Evolutionary conservation across 2,113 vertebrate genomes (phyloP), one percentile per base, ranked within the genome.

Genomic region (Martes martes): DNA sequence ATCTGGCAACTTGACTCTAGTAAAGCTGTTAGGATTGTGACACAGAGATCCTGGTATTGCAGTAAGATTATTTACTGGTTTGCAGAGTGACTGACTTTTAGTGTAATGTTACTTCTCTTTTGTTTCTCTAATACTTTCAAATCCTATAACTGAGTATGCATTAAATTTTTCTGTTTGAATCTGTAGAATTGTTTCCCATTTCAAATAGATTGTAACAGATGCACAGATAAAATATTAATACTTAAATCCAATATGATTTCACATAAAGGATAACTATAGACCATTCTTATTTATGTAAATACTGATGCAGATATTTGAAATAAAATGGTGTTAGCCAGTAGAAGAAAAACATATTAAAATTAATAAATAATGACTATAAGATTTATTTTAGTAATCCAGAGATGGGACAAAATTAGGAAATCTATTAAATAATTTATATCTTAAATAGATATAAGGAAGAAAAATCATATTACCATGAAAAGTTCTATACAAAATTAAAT

Each of bases 341-440:
- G 19, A 55, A 28, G 45, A 80, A 79, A 9, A 96, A 36, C 21
- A 85, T 31, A 94, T 91, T 94, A 94, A 83, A 94, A 92, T 92
- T 82, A 76, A 94, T 82, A 86, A 93, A 71, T 71, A 69, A 81
- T 92, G 24, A 69, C 33, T 61, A 28, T 78, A 36, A 85, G 14
- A 96, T 85, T 95, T 89, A 73, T 82, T 89, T 95, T 19, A 89
- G 19, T 85, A 81, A 91, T 63, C 50, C 26, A 85, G 3, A 5
- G 6, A 63, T 81, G 28, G 45, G 79, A 83, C 6, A 92, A 79
- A 63, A 67, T 96, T 33, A 82, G 36, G 87, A 93, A 85, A 91
- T 80, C 11, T 33, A 88, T 96, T 74, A 92, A 57, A 63, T 67
- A 86, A 65, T 94, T 84, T 65, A 87, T 52, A 24, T 59, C 90